Evolutionary conservation across 2,113 vertebrate genomes (phyloP), one percentile per base, ranked within the genome.

Genomic region (Microcebus tavaratra): DNA sequence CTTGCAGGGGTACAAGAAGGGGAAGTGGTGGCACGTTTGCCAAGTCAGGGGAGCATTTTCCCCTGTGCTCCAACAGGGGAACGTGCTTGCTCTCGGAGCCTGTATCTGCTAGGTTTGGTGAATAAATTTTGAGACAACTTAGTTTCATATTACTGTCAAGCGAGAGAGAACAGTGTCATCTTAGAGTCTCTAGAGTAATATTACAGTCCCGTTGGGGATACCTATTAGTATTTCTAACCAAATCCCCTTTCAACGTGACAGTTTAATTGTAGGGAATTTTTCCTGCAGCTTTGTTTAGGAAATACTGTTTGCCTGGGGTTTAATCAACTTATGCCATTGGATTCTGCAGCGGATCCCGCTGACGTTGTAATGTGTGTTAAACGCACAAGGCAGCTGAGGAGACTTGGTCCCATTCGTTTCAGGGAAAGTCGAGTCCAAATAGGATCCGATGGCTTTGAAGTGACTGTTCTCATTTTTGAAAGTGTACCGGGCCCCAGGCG

Each of bases 231-330:
- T 92, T 90, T 81, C 73, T 91, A 92, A 96, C 88, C 80, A 59
- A 87, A 94, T 96, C 92, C n/a, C 34, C 63, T 82, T 72, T 78
- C 63, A 90, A 73, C 59, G 21, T 72, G 59, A 55, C 87, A 61
- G 65, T 93, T 97, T 96, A 95, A 96, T 91, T 85, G 90, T 25
- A 61, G 59, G 87, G 25, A 94, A 29, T 39, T n/a, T 65, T 39
- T 34, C 29, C 57, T 67, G 4, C 31, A 36, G 55, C 94, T 80
- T 85, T 63, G 88, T 39, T 95, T 55, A 86, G 81, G 86, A 91
- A 96, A 95, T 96, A 67, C 79, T 84, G 5, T 72, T 91, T 79
- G 75, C 86, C 39, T 27, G 36, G 75, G 39, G 8, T 50, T 78
- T 85, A 90, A 92, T 95, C 88, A n/a, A 31, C 55, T 94, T 86